Evolutionary conservation across 2,888 invertebrate genomes (phyloP), one percentile per base, ranked within the genome.

Genomic region (Limenitis camilla): DNA sequence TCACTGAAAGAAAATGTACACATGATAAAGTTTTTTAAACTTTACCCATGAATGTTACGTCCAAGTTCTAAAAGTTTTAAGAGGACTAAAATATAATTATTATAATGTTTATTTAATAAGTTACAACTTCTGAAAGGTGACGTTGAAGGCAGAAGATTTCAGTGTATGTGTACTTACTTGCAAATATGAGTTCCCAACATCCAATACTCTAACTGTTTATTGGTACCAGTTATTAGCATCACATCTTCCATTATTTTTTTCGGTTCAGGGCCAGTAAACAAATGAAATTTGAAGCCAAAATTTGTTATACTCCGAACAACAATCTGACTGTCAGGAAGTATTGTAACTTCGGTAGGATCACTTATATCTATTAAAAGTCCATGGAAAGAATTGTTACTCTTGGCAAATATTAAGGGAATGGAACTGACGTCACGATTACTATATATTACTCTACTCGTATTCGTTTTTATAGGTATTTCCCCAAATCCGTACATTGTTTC

Each of bases 401-500:
- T 81, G 0, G 89, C 89, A 72, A 86, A 88, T 64, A 91, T 87
- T 35, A 88, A 66, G 1, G 90, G 90, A 35, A 88, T 61, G 0
- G 83, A 76, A 60, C 71, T 81, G n/a, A 86, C 87, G 2, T 70
- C 68, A 35, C 70, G 68, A 51, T 88, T 80, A 40, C 74, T 88
- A 55, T 90, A 90, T 51, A 91, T 65, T 0, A 83, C 58, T 68
- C 83, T 86, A 0, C 69, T 68, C 0, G 73, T 76, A 10, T 71
- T 72, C 36, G 59, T 58, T 45, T 56, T 72, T 0, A 90, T 59
- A 9, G 85, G 81, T 49, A 89, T 74, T 62, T 88, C 82, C 19
- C 89, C 90, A 2, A 92, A 70, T 0, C 91, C 92, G 55, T 87
- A 91, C 64, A 91, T 76, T 0, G 78, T 71, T 49, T 85, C 82